Conservation (phyloP, 2,888 invertebrate species). For the Cosmia trapezina region DNA sequence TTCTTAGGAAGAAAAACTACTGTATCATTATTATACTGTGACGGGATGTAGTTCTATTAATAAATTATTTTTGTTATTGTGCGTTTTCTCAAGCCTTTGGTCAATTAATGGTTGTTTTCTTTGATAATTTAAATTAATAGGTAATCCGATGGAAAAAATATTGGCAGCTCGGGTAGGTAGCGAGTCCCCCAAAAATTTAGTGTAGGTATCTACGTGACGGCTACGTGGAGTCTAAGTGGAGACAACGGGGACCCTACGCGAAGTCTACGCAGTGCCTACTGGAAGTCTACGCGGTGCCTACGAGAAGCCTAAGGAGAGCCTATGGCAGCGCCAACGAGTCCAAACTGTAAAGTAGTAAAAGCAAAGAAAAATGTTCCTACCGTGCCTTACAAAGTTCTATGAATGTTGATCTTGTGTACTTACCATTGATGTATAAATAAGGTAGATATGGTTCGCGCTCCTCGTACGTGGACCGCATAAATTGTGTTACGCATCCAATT, state of each 20-base stretch:
- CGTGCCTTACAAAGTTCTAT: background rate
- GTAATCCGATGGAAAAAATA: background rate
- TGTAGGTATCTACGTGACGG: background rate
- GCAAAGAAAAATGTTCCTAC: background rate
- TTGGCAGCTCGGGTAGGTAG: background rate
- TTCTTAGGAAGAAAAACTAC: too few relatives aligned
- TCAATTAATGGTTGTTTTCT: background rate
- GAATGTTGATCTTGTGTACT: background rate
- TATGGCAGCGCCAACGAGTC: background rate
- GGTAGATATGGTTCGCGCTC: too few relatives aligned
- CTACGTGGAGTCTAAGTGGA: too few relatives aligned
- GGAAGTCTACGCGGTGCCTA: background rate
- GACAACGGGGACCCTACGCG: background rate
- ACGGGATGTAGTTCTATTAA: background rate
- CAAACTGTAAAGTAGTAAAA: background rate
- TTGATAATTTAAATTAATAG: background rate
- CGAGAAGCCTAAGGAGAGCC: background rate
- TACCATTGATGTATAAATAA: too few relatives aligned
- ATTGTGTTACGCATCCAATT: too few relatives aligned
- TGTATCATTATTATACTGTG: too few relatives aligned
- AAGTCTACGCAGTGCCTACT: background rate
- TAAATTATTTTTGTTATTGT: slow-evolving; percentile 1
- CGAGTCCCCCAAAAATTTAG: background rate
- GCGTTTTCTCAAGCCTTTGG: background rate
- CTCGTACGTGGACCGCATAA: too few relatives aligned